Evolutionary conservation across 2,888 invertebrate species (phyloP).

Genomic region (Napeogenes sylphis): DNA sequence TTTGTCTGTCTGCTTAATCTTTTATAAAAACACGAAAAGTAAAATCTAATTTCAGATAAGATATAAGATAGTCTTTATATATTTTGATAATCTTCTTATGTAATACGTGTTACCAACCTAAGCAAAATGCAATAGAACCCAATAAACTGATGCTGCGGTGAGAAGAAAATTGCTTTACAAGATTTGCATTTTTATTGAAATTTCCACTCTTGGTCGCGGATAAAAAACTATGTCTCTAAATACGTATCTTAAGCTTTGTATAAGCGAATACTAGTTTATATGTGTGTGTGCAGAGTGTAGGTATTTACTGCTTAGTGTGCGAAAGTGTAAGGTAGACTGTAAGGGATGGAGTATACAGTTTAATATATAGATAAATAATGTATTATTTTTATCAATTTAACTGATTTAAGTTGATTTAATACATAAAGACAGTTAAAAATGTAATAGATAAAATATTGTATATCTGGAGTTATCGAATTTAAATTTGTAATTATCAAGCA

Average conservation of each 20-base stretch:
- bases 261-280: conserved; percentile 44
- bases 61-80: too few relatives aligned
- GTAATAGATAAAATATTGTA: too few relatives aligned
- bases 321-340: conserved; percentile 38
- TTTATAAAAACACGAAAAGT: too few relatives aligned
- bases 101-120: conserved; percentile 4
- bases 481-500: too few relatives aligned
- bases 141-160: conserved; percentile 58
- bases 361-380: conserved; percentile 7
- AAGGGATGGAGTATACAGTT: conserved; percentile 20
- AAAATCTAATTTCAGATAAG: too few relatives aligned
- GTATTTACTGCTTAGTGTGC: conserved; percentile 33
- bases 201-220: conserved; percentile 69
- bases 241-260: conserved; percentile 66
- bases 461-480: too few relatives aligned
- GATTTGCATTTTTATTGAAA: conserved; percentile 77
- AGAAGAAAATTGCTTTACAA: conserved; percentile 66
- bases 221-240: conserved; percentile 68
- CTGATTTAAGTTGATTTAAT: neutral
- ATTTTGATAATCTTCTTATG: neutral
- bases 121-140: conserved; percentile 63
- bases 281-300: conserved; percentile 37
- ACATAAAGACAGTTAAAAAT: too few relatives aligned
- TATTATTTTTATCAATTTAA: neutral
- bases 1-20: too few relatives aligned